Conservation (phyloP, 2,797 vertebrate species). For the Pipistrellus kuhlii region DNA sequence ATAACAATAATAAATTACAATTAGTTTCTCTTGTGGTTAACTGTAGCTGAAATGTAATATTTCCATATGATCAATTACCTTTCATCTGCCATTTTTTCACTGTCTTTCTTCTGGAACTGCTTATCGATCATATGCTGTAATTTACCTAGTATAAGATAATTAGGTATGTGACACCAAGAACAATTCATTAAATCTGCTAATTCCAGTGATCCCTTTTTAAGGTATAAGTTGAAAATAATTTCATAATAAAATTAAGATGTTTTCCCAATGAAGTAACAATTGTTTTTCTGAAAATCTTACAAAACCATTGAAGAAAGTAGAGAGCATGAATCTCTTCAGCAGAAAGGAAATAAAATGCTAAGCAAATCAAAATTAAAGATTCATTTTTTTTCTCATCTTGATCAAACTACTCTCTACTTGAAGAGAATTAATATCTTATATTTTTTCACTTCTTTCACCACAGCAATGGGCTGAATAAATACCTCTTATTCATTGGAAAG, state of each 20-base stretch:
- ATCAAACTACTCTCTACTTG: background rate
- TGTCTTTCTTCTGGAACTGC: background rate
- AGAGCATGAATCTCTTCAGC: background rate
- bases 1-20: background rate
- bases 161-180: slow-evolving; percentile 5
- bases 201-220: background rate
- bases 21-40: slow-evolving; percentile 42
- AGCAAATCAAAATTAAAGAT: background rate
- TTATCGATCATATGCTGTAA: background rate
- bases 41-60: background rate
- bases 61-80: slow-evolving; percentile 28
- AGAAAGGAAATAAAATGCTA: background rate
- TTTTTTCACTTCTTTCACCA: background rate
- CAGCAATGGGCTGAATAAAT: background rate
- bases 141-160: background rate
- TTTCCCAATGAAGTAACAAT: background rate
- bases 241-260: background rate
- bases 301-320: background rate
- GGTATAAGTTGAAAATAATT: background rate
- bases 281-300: background rate
- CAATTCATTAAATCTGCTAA: background rate
- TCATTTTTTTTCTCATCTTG: background rate
- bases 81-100: background rate
- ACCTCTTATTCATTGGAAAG: background rate
- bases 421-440: background rate